These are phyloP conservation scores for Phenganax marumi DNA, from an alignment of 92 coral and sea anemone species.

Conservation along the genomic window DNA sequence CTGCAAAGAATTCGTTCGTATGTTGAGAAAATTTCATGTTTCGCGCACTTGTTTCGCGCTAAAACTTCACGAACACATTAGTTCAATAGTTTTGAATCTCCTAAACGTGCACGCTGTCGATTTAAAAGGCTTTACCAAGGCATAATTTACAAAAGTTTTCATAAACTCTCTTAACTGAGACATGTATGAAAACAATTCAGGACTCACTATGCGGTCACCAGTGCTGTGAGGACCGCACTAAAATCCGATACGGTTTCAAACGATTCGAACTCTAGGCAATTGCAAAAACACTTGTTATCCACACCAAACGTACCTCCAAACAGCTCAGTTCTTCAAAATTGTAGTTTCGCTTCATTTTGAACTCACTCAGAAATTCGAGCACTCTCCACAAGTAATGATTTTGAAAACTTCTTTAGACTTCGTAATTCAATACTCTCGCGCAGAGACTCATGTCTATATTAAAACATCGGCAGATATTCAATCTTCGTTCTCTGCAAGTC, in stretches of 20 bases:
- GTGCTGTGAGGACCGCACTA: constrained; percentile 30
- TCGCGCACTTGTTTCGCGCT: background rate
- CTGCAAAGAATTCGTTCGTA: constrained; percentile 31
- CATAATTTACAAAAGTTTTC: constrained; percentile 1
- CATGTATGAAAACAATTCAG: constrained; percentile 42
- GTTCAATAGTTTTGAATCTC: background rate
- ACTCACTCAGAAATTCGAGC: background rate
- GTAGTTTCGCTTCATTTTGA: constrained; percentile 25
- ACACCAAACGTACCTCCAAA: constrained; percentile 14
- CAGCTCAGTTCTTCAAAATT: background rate
- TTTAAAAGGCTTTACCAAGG: background rate
- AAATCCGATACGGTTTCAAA: constrained; percentile 33
- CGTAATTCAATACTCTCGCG: constrained; percentile 33
- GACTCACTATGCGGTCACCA: constrained; percentile 37
- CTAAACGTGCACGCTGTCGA: background rate
- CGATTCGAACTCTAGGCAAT: background rate
- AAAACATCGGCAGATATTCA: constrained; percentile 10
- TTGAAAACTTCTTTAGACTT: constrained; percentile 25
- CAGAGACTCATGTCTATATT: constrained; percentile 10
- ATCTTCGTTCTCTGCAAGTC: background rate
- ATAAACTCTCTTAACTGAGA: background rate
- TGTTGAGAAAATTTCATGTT: constrained; percentile 3
- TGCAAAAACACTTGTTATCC: background rate
- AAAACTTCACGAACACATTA: background rate
- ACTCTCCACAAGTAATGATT: background rate